Base-by-base conservation (phyloP, 1,140 invertebrate genomes). In the Leptinotarsa lineolata region DNA sequence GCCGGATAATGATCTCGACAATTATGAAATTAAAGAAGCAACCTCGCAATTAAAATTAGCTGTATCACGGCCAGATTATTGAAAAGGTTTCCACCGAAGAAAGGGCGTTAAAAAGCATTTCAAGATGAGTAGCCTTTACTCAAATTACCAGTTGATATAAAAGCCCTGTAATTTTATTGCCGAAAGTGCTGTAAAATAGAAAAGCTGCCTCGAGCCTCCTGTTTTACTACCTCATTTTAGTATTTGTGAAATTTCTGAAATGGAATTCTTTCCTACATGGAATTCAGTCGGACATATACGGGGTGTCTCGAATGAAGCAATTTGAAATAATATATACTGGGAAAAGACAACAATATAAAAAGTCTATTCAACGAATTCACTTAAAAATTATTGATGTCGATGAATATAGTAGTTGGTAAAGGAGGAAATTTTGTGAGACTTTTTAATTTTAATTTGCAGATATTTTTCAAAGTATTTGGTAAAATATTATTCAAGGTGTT, bases 111-210 rank as follows among this genome's bases (percentile, higher is more conserved):
- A 44, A 69, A 70, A 72, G 71, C 70, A 46, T 73, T 58, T 73
- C 72, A 73, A 76, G 74, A 78, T 78, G 76, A 80, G 77, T 78
- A 80, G 79, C 79, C 79, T 80, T 78, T 78, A 78, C 72, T 61
- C 66, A 78, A 80, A 80, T 80, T 78, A 77, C 76, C 69, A 69
- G 46, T 72, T 76, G 58, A 64, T 75, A 72, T 58, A 54, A n/a
- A 16, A 65, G 78, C 75, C 79, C 76, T 80, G 77, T 80, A 80
- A 80, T 80, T 80, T 78, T 21, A 24, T 58, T 59, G 75, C 79
- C 77, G 79, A 74, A 77, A 72, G 67, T 66, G 63, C 70, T 64
- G 70, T 76, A 78, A 79, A 79, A 75, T 60, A 63, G 72, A 74
- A 77, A 71, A 70, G 64, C 72, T 66, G 68, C 48, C 72, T 64